Percentiles rank a stretch among this genome's conserved stretches.
phyloP scores from a whole-genome alignment of 64 coral and sea anemone genomes.

The Porites lutea region DNA sequence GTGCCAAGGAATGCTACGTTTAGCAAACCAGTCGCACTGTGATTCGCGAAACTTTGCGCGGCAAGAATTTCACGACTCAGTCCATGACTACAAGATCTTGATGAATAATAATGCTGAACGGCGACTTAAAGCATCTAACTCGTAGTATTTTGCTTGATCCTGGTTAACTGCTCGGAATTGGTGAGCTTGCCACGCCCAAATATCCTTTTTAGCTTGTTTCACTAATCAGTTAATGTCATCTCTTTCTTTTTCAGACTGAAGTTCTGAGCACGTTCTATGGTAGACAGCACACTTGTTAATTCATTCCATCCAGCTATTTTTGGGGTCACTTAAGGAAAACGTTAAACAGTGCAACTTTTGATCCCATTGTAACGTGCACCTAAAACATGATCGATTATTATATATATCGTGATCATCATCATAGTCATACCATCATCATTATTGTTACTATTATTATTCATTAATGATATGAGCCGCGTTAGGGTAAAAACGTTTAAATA shows the following conservation, averaged over 20 bases:
- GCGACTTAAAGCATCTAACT: background rate
- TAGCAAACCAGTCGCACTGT: conserved; percentile 25
- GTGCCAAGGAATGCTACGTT: conserved; percentile 26
- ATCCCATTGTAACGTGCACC: conserved; percentile 15
- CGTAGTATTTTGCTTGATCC: conserved; percentile 22
- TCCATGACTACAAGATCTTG: too few species aligned
- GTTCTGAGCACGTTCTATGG: background rate
- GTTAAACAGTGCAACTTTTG: conserved; percentile 5
- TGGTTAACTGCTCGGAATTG: conserved; percentile 9
- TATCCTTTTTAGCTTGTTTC: background rate
- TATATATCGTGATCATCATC: too few species aligned
- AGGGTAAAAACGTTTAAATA: too few species aligned
- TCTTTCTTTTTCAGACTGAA: background rate
- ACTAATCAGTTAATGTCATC: background rate
- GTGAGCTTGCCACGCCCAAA: conserved; percentile 20
- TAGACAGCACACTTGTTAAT: background rate
- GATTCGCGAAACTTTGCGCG: background rate
- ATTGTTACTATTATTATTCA: too few species aligned
- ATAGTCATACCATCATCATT: too few species aligned
- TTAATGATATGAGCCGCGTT: too few species aligned
- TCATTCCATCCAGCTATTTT: background rate
- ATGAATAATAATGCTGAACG: background rate
- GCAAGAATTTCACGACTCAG: conserved; percentile 22
- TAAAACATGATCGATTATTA: background rate
- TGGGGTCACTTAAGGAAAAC: conserved; percentile 5